Base-by-base conservation (phyloP, 2,888 invertebrate genomes). In the Phortica magna region DNA sequence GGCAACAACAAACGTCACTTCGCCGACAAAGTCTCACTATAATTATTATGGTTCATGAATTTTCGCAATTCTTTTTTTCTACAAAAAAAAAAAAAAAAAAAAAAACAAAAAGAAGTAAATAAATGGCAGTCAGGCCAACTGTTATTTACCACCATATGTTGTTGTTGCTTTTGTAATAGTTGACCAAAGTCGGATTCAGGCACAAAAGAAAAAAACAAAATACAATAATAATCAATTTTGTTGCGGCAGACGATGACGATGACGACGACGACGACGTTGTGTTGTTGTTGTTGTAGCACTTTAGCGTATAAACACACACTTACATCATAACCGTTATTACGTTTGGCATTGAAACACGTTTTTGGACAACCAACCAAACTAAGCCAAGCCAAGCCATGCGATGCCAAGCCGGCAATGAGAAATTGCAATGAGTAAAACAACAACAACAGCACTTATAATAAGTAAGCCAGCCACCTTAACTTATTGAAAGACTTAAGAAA, bases 331-430 rank as follows among this genome's bases (percentile, higher is more conserved):
- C 88, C 76, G 85, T 86, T 87, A 85, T 87, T 86, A 87, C 85
- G 85, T 87, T 88, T 88, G 88, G 88, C 87, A 88, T 88, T 88
- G 87, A 88, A 88, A 85, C 85, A 87, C 79, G 85, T 87, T 87
- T 85, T 61, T 12, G 22, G 19, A 14, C 48, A 48, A 48, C 48
- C 31, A 31, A 31, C 31, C 31, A 31, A 31, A 31, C 31, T 12
- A 14, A 48, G 48, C 48, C 48, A 14, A 48, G 7, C 9, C 48
- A 2, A 5, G 48, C 48, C 4, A 0, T 14, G 31, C 31, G 31
- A 4, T 31, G 80, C 80, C 79, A 74, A 77, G 70, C 86, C 88
- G 85, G 88, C 86, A 87, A 84, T 88, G 86, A 31, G 42, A 87
- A 88, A 85, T 86, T 79, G 83, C 85, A 84, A 75, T 77, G 80